Evolutionary conservation across 2,888 invertebrate species (phyloP), one percentile per base, ranked within the genome.

Genomic region (Athrips mouffetella): DNA sequence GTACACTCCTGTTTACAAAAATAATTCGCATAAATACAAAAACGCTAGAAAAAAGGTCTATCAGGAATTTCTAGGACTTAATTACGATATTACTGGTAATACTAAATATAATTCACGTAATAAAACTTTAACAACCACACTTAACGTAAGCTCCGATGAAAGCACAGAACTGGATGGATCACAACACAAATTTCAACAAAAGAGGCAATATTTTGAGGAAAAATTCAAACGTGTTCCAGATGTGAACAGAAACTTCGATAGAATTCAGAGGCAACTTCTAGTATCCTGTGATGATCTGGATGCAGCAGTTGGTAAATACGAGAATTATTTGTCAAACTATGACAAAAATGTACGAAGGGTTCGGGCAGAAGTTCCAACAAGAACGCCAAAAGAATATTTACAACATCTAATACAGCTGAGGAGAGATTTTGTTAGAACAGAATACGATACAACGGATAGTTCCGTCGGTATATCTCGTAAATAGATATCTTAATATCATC

Each of bases 371-470:
- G 48, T 44, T 18, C 29, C 27, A n/a, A 45, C 48, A n/a, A 63
- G 73, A 15, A 76, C 73, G 6, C 91, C 91, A 1, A 91, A 89
- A 47, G 88, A 89, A 52, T 91, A 90, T 73, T 68, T 91, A 49
- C 88, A 86, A 57, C 90, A 91, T 67, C 78, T 92, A 53, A 89
- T 91, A 8, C 77, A 84, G 47, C 73, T 91, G 70, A 76, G 91
- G 57, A 81, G 83, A 60, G 87, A 91, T 58, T 82, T 90, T 13
- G 82, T 91, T 0, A 86, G 85, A 63, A 78, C 76, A n/a, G 84
- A 89, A 40, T 80, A 82, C 54, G 87, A 89, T 35, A 80, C 67
- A 20, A 69, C 70, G 10, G 73, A 76, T 27, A 67, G 64, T 53
- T 68, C 63, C 7, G 16, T 55, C 16, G 58, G 59, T 33, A 10